These are phyloP conservation scores for Himalopsyche anomala DNA, from an alignment of 2,888 invertebrate species.

Conservation along the genomic window DNA sequence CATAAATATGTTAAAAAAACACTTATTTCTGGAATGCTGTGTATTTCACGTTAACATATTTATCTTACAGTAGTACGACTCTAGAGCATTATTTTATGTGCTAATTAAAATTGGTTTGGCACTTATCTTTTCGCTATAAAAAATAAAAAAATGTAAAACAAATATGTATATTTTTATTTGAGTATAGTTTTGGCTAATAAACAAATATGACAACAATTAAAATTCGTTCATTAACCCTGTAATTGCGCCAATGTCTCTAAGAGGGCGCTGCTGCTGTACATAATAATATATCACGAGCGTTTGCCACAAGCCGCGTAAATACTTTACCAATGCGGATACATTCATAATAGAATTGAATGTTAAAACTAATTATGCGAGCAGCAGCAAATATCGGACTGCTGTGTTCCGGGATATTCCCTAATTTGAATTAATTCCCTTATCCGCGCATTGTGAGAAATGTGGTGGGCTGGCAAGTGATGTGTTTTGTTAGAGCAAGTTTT, in stretches of 20 bases:
- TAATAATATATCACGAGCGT: not conserved
- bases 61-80: too few species aligned
- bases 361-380: conserved; percentile 29
- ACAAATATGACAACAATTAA: too few species aligned
- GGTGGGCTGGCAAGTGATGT: conserved; percentile 37
- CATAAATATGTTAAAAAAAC: too few species aligned
- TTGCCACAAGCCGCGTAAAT: not conserved
- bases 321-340: conserved; percentile 18
- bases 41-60: too few species aligned
- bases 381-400: conserved; percentile 40
- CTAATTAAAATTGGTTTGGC: too few species aligned
- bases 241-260: not conserved
- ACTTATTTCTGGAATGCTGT: too few species aligned
- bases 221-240: not conserved
- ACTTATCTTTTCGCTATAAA: too few species aligned
- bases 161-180: too few species aligned
- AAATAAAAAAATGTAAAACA: too few species aligned
- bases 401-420: conserved; percentile 23
- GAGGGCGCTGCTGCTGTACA: not conserved
- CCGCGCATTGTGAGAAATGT: conserved; percentile 26
- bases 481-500: conserved; percentile 31
- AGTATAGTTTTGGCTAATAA: too few species aligned
- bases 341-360: conserved; percentile 27
- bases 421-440: conserved; percentile 42
- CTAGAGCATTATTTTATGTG: too few species aligned